Conservation (phyloP, 2,797 vertebrate genomes). For the Natrix natrix region DNA sequence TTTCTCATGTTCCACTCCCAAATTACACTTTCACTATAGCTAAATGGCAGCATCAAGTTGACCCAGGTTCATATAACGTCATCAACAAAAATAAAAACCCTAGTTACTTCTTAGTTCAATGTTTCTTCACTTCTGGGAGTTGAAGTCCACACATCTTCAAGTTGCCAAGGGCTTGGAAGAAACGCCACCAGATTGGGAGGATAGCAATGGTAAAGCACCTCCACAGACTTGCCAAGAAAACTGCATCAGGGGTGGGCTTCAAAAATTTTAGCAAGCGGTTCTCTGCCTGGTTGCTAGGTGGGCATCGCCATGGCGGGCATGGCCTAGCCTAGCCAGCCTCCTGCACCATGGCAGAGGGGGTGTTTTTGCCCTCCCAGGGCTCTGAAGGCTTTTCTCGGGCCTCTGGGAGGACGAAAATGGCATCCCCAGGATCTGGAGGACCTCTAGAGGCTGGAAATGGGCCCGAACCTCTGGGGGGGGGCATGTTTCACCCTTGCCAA, state of each 20-base stretch:
- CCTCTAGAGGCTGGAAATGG: too few species aligned
- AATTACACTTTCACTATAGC: background rate
- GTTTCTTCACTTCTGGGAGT: background rate
- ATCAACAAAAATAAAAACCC: background rate
- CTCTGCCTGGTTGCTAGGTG: too few species aligned
- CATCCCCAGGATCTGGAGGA: too few species aligned
- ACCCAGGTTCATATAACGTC: background rate
- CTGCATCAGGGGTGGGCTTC: background rate
- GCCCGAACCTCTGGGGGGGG: too few species aligned
- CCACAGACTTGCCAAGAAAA: background rate
- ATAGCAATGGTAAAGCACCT: background rate
- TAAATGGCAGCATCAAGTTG: background rate
- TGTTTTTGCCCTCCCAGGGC: too few species aligned
- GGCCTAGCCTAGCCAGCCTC: too few species aligned
- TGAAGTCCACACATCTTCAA: background rate
- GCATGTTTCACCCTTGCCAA: too few species aligned
- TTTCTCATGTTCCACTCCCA: background rate
- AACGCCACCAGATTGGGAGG: background rate
- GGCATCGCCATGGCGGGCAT: too few species aligned
- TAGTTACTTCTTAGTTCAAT: background rate
- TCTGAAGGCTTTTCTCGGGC: too few species aligned
- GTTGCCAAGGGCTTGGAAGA: background rate
- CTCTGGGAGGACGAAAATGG: too few species aligned
- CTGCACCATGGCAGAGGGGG: too few species aligned
- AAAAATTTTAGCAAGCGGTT: too few species aligned